Percentiles rank a stretch among this genome's conserved stretches.
Evolutionary conservation across 2,797 vertebrate species (phyloP).

Genomic region (Myotis pilosus): DNA sequence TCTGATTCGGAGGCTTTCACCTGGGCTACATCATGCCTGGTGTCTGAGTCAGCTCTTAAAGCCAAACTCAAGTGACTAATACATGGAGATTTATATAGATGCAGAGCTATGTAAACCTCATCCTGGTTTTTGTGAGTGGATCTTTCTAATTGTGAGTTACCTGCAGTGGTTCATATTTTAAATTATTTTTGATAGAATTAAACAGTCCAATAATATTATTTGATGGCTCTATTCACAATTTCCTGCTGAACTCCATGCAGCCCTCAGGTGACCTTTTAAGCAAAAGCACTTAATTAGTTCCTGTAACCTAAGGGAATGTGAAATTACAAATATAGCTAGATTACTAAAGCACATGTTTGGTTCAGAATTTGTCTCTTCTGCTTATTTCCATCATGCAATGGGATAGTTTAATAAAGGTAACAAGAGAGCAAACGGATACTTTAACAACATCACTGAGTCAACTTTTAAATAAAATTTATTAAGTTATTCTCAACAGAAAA

Average conservation of each 20-base stretch:
- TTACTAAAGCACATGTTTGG: conserved; percentile 42
- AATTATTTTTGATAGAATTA: conserved; percentile 63
- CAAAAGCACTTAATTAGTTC: conserved; percentile 71
- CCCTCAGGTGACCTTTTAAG: conserved; percentile 71
- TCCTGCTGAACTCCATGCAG: conserved; percentile 61
- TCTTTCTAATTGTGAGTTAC: conserved; percentile 56
- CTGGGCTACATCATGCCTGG: not conserved
- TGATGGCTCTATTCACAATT: conserved; percentile 62
- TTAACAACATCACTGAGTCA: not conserved
- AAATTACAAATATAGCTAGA: conserved; percentile 64
- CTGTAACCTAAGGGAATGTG: conserved; percentile 66
- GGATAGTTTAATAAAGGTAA: not conserved
- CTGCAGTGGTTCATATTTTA: conserved; percentile 51
- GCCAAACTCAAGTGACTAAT: not conserved
- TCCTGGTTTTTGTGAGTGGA: conserved; percentile 7
- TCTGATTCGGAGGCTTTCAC: not conserved
- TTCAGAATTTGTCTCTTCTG: conserved; percentile 64
- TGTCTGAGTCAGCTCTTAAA: not conserved
- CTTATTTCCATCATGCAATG: conserved; percentile 37
- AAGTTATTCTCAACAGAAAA: conserved; percentile 26
- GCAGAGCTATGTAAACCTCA: not conserved
- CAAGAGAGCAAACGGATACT: not conserved
- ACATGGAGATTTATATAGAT: not conserved
- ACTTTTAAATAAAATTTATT: conserved; percentile 47
- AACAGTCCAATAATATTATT: conserved; percentile 56